A percentile compares a stretch with the other conserved stretches of the same genome.
Conservation (phyloP, 2,797 vertebrate genomes). For the Dryobates pubescens region DNA sequence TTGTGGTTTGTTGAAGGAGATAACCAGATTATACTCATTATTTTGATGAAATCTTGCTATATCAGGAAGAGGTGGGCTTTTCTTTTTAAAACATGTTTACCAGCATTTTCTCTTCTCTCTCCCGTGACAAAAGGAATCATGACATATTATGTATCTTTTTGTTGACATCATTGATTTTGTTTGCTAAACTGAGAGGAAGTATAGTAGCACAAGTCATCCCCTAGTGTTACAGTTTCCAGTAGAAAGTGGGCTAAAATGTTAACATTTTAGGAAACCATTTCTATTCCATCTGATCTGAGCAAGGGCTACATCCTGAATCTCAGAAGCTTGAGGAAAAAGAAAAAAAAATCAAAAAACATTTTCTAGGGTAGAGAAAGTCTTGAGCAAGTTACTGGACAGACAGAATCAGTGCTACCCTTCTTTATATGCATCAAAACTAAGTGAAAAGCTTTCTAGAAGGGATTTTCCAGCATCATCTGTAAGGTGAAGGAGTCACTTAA, state of each 20-base stretch:
- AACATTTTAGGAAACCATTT: neutral
- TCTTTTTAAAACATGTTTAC: neutral
- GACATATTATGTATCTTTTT: neutral
- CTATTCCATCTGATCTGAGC: neutral
- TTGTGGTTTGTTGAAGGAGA: neutral
- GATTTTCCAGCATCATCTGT: neutral
- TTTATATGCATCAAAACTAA: neutral
- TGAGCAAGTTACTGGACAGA: neutral
- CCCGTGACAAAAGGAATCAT: neutral
- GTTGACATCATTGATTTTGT: neutral
- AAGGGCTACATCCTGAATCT: neutral
- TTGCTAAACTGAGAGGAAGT: neutral
- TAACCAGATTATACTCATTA: neutral
- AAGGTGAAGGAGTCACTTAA: neutral
- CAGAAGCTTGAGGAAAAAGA: neutral
- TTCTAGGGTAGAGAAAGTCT: neutral
- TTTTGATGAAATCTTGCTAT: constrained; percentile 11
- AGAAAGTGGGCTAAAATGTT: neutral
- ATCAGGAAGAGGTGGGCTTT: neutral
- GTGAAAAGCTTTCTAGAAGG: neutral
- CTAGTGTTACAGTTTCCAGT: neutral
- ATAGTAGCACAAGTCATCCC: neutral
- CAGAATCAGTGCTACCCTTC: neutral
- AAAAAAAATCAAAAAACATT: neutral
- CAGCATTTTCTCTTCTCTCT: neutral